Evolutionary conservation across 2,113 vertebrate genomes (phyloP), one percentile per base, ranked within the genome.

Genomic region (Lophura nycthemera): DNA sequence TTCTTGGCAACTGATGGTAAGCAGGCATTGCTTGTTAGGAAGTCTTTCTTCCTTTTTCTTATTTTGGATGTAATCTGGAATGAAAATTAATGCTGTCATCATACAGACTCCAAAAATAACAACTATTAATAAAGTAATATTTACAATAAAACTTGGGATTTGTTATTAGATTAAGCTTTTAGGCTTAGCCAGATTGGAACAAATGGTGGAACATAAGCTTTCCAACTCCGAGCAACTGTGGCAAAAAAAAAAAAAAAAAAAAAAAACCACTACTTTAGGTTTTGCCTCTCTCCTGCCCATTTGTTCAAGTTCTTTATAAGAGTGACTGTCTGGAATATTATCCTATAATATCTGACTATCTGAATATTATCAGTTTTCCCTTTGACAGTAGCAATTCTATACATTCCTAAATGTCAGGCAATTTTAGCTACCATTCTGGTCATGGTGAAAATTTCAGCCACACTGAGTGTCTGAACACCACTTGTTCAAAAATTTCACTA

Each of bases 1-100:
- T 87, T 96, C 88, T 95, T 94, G 88, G 88, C 75, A 95, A 88
- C 83, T 91, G 88, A 77, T 93, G 45, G 89, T 93, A 96, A 95
- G 86, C 54, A 86, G 87, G 83, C 52, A 90, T 43, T 89, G 27
- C 60, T 86, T 89, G 21, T 69, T 90, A 65, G 66, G 74, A 74
- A 89, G 60, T 65, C 43, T 81, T 43, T 92, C 52, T 77, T 85
- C n/a, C 30, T 72, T 85, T 77, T 56, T 54, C 56, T 57, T 56
- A 74, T 85, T 95, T 84, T 63, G 88, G 83, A 86, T 79, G 21
- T 93, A 89, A 91, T 81, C 34, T 88, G 67, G 64, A 80, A 93
- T 81, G 75, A 89, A 96, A 96, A 67, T 63, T 60, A 80, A 40
- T 36, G 61, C 38, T 92, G 72, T 83, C 78, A 77, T 69, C 54